These are phyloP conservation scores for Tragelaphus oryx DNA, from an alignment of 2,797 vertebrate genomes.

Conservation along the genomic window DNA sequence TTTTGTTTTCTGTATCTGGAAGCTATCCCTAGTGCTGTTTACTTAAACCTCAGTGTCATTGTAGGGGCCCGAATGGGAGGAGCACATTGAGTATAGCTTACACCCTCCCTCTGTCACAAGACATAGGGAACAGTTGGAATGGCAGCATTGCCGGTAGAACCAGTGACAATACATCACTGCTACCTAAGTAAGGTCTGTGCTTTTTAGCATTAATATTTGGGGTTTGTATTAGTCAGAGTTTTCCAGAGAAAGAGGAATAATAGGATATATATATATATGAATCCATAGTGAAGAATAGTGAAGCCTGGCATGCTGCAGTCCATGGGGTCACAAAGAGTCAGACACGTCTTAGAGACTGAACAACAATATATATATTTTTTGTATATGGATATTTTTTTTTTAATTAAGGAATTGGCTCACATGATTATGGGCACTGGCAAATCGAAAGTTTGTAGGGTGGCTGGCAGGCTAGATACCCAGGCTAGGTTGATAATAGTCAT, in stretches of 20 bases:
- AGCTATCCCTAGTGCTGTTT: conserved; percentile 21
- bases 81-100: not conserved
- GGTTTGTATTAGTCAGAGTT: not conserved
- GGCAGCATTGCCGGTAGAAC: not conserved
- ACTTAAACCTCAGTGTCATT: not conserved
- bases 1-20: conserved; percentile 10
- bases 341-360: not conserved
- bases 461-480: not conserved
- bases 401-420: not conserved
- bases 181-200: not conserved
- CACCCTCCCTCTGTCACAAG: not conserved
- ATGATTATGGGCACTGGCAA: not conserved
- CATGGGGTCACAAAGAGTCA: not conserved
- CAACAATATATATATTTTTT: not conserved
- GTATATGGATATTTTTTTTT: not conserved
- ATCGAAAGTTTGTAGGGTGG: not conserved
- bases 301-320: not conserved
- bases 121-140: not conserved
- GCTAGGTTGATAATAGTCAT: not conserved
- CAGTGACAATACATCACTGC: not conserved
- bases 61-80: not conserved
- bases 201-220: not conserved
- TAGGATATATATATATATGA: not conserved
- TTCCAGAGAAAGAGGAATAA: not conserved
- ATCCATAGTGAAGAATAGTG: not conserved